Evolutionary conservation across 2,888 invertebrate species (phyloP), one percentile per base, ranked within the genome.

Genomic region (Xestoiulus laeticollis): DNA sequence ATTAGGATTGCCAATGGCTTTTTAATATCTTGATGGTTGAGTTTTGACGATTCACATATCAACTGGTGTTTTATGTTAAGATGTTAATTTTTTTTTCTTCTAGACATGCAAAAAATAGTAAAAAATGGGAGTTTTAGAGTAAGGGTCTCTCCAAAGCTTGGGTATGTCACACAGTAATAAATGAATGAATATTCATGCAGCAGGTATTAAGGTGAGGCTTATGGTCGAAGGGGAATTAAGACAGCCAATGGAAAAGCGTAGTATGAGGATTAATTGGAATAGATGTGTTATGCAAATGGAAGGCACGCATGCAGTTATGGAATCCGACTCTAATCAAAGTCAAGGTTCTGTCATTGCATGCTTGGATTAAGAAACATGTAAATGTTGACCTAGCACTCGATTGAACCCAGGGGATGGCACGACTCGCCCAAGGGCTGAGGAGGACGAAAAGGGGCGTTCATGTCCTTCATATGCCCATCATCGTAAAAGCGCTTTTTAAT

Each of bases 231-330:
- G 22, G 68, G 68, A 68, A 68, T 68, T 68, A 68, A 68, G 68
- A 26, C 68, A 12, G 26, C 68, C 68, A 68, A 68, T 68, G 68
- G 68, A 22, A 68, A 8, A 26, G 68, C 68, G 26, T 26, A 26
- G 68, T 68, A n/a, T 10, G 68, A 68, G 68, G 68, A 68, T 68
- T 68, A 68, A 68, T 68, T 68, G 68, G 68, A 68, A 68, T 68
- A 68, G 68, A 68, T 68, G 68, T 68, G 22, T 68, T 68, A 68
- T 68, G 68, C 26, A 68, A 68, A 68, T 68, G 68, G n/a, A 68
- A 68, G n/a, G 68, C 68, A 68, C 68, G 68, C 68, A 68, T 68
- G 68, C 68, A 68, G 68, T 68, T 68, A 68, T 68, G 68, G 68
- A 68, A 68, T 68, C 68, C 68, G 68, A 68, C 68, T 68, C 68